Base-by-base conservation (phyloP, 2,113 vertebrate genomes). In the Corythornis vintsioides region DNA sequence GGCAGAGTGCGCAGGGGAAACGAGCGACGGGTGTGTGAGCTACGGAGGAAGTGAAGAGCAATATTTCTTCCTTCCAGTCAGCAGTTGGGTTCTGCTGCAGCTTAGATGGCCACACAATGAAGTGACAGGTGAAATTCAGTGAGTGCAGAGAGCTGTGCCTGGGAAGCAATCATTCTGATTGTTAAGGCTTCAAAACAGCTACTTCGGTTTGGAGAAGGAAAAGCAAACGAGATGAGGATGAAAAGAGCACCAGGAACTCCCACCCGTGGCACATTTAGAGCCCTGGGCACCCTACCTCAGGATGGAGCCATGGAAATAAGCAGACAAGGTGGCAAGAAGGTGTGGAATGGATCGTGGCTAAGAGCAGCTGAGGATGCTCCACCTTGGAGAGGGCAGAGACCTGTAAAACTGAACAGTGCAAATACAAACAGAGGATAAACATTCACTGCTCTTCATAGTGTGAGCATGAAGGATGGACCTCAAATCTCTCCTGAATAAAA, bases 221-320 rank as follows among this genome's bases (percentile, higher is more conserved):
- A 70, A 52, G 47, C 40, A 86, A 64, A 57, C 1, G 0, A 78
- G 67, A 16, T 69, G 45, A 52, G 55, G 50, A 65, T 29, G 43
- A 12, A 65, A 69, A 83, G 38, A 65, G 5, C 18, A 42, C 7
- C 3, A 2, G 17, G 25, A 79, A 83, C 60, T 28, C 25, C 18
- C 13, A 1, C 11, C 80, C 2, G 0, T 28, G 60, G 55, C 14
- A 75, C 33, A 29, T 33, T 16, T 38, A 26, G 0, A 80, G 40
- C 59, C 65, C 65, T 21, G 17, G 35, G 28, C n/a, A 71, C 20
- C 53, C 28, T n/a, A 42, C 8, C 55, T 64, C 25, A 69, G 21
- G 9, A 60, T 5, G 35, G 35, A 33, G 60, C 72, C 63, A 57
- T 10, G 42, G 6, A 15, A 13, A 48, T 53, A 72, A 40, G 5